phyloP scores from a whole-genome alignment of 2,113 vertebrate species.

The Gnathonemus echidnorhynchus region DNA sequence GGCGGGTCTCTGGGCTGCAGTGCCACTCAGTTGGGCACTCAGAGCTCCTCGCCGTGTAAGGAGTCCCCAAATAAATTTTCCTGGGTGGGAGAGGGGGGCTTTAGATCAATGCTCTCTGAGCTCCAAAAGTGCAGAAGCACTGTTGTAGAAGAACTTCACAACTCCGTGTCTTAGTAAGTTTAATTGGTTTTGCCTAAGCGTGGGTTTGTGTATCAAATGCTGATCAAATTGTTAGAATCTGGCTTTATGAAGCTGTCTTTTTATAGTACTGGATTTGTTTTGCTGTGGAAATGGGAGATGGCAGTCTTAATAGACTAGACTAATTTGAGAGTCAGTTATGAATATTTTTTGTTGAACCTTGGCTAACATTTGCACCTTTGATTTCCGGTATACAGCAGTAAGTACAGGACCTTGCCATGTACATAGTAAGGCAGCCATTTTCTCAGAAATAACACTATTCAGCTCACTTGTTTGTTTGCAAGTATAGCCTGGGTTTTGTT shows the following conservation, averaged over 20 bases:
- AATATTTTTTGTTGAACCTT: not conserved
- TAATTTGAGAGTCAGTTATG: not conserved
- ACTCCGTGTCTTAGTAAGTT: not conserved
- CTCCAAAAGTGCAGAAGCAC: not conserved
- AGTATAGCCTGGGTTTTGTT: not conserved
- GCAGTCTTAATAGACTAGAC: not conserved
- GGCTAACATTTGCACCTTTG: not conserved
- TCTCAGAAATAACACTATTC: not conserved
- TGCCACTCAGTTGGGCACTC: not conserved
- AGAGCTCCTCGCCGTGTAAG: not conserved
- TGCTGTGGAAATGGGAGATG: not conserved
- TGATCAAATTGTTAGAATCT: not conserved
- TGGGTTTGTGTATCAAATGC: not conserved
- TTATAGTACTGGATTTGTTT: not conserved
- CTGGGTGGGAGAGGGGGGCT: slow-evolving; percentile 17
- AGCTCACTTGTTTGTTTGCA: not conserved
- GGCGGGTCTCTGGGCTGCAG: not conserved
- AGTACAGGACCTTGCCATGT: not conserved
- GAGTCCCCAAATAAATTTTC: not conserved
- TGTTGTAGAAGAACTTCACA: slow-evolving; percentile 1
- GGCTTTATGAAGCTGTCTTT: not conserved
- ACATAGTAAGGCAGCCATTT: not conserved
- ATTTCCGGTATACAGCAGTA: not conserved
- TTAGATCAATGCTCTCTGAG: slow-evolving; percentile 11
- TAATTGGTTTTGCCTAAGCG: not conserved